A percentile compares a stretch with the other conserved stretches of the same genome.
Conservation (phyloP, 2,797 vertebrate species). For the Chelonia mydas region DNA sequence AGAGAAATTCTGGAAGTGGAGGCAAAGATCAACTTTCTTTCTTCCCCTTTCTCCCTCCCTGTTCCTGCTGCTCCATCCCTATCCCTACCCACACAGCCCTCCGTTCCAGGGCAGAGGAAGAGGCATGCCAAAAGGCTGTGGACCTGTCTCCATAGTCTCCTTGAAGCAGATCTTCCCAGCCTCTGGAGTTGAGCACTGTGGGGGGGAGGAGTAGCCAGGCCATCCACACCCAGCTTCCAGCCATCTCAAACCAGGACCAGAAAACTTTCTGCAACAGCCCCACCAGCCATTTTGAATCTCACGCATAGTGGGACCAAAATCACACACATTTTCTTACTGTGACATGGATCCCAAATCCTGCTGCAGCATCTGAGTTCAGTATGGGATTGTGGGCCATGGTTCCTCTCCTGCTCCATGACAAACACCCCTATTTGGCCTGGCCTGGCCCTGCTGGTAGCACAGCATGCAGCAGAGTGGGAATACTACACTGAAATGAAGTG, state of each 20-base stretch:
- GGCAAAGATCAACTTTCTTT: not conserved
- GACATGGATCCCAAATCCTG: not conserved
- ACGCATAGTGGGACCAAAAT: fast-evolving
- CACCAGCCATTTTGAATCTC: fast-evolving
- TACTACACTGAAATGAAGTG: not conserved
- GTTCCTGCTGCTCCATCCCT: not conserved
- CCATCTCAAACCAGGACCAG: not conserved
- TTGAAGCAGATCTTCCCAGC: not conserved
- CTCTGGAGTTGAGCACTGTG: not conserved
- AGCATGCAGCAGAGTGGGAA: not conserved
- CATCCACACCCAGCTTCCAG: no score
- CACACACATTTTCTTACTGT: fast-evolving
- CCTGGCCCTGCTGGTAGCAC: not conserved
- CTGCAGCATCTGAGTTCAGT: not conserved
- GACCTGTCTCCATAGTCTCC: not conserved
- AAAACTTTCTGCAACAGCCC: not conserved
- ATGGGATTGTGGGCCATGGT: not conserved
- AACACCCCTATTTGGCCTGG: fast-evolving
- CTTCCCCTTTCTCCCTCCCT: not conserved
- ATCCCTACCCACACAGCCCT: not conserved
- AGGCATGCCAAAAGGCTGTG: not conserved
- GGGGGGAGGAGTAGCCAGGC: no score
- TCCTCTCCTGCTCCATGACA: not conserved
- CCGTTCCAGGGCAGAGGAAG: not conserved
- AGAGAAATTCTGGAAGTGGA: not conserved